Percentiles rank a stretch among this genome's conserved stretches.
Conservation (phyloP, 2,113 vertebrate genomes). For the Rhinopomastus cyanomelas region DNA sequence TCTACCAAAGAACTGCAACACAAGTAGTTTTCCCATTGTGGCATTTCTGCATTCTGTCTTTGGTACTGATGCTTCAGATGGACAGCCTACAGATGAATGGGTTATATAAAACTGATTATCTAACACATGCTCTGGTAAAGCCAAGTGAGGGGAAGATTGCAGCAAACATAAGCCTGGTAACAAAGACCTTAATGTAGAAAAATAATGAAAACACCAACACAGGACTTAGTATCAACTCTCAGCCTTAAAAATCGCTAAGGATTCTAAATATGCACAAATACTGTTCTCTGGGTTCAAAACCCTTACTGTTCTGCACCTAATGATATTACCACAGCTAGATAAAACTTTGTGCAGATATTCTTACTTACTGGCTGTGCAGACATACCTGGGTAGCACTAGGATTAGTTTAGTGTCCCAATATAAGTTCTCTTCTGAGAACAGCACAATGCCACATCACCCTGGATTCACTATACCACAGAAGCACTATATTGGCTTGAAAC, state of each 20-base stretch:
- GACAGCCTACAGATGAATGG: not conserved
- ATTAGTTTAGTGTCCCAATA: not conserved
- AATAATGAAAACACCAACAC: not conserved
- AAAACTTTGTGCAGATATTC: not conserved
- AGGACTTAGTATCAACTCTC: not conserved
- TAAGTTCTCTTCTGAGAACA: not conserved
- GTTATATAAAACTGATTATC: not conserved
- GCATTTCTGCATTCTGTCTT: not conserved
- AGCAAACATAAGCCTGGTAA: not conserved
- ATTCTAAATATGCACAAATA: not conserved
- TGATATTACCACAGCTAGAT: not conserved
- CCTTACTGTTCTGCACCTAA: not conserved
- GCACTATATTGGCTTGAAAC: not conserved
- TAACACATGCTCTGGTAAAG: not conserved
- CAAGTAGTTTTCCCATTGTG: not conserved
- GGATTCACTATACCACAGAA: not conserved
- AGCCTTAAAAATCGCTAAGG: not conserved
- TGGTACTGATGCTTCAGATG: not conserved
- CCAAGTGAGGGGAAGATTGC: not conserved
- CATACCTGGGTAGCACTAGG: not conserved
- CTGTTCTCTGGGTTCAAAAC: not conserved
- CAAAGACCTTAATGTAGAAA: not conserved
- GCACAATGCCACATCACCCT: fast-evolving
- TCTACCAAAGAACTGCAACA: not conserved
- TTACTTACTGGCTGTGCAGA: not conserved